These are phyloP conservation scores for Vanessa cardui DNA, from an alignment of 2,888 invertebrate genomes.

Conservation along the genomic window DNA sequence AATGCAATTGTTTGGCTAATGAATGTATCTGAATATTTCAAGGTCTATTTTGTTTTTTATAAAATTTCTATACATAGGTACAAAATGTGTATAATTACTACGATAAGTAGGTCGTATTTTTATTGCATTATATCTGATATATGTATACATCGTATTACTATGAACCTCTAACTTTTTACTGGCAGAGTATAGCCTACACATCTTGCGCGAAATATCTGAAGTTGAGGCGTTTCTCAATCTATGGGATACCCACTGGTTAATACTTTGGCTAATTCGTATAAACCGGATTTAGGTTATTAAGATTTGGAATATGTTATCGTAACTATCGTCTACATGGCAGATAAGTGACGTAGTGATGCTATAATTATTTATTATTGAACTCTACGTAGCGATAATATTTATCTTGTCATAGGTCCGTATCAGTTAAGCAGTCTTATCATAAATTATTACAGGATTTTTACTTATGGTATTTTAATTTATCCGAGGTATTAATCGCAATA, in stretches of 20 bases:
- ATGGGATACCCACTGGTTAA: background rate
- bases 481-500: no score
- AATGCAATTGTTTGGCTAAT: background rate
- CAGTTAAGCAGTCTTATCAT: background rate
- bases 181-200: no score
- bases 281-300: constrained; percentile 4
- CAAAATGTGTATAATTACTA: no score
- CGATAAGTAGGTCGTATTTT: no score
- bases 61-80: no score
- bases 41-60: background rate
- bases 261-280: background rate
- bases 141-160: no score
- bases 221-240: no score
- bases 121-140: no score
- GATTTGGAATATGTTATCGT: constrained; percentile 3
- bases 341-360: constrained; percentile 25
- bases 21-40: background rate
- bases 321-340: constrained; percentile 11
- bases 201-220: no score
- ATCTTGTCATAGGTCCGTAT: constrained; percentile 22
- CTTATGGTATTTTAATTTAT: no score
- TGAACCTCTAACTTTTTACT: no score
- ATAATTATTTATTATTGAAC: constrained; percentile 18
- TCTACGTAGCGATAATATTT: constrained; percentile 26
- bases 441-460: background rate